Evolutionary conservation across 2,113 vertebrate genomes (phyloP).

Genomic region (Neogale vison): DNA sequence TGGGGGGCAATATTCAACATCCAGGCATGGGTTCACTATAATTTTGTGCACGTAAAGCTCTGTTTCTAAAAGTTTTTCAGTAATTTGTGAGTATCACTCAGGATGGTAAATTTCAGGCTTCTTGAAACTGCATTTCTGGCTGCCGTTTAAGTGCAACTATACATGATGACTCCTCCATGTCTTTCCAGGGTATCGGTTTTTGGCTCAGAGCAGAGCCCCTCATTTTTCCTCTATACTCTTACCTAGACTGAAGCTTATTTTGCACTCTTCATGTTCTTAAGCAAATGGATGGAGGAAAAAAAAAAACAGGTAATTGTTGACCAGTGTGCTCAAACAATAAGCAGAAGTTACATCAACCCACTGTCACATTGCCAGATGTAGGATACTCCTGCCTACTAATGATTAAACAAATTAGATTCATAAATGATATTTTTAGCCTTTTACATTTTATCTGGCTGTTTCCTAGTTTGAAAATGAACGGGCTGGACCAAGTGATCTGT

Average conservation of each 20-base stretch:
- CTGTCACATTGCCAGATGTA: not conserved
- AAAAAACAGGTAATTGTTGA: not conserved
- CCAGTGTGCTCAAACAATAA: not conserved
- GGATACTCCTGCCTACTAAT: not conserved
- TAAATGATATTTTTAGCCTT: not conserved
- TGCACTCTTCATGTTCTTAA: not conserved
- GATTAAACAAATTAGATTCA: not conserved
- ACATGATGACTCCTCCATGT: not conserved
- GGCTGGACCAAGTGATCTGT: not conserved
- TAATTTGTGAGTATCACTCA: not conserved
- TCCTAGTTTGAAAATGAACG: constrained; percentile 20
- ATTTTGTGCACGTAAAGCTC: not conserved
- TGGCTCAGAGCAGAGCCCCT: not conserved
- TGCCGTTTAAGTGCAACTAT: not conserved
- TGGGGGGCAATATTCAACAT: not conserved
- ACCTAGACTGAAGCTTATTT: not conserved
- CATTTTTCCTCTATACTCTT: not conserved
- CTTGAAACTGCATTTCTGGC: not conserved
- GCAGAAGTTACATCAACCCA: not conserved
- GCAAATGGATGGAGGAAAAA: not conserved
- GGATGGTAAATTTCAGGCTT: not conserved
- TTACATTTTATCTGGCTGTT: not conserved
- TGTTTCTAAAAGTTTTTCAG: not conserved
- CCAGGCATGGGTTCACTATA: not conserved
- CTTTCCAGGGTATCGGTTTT: not conserved